Conservation (phyloP, 53 echinoderm and acorn worm species). For the Henricia sp. region DNA sequence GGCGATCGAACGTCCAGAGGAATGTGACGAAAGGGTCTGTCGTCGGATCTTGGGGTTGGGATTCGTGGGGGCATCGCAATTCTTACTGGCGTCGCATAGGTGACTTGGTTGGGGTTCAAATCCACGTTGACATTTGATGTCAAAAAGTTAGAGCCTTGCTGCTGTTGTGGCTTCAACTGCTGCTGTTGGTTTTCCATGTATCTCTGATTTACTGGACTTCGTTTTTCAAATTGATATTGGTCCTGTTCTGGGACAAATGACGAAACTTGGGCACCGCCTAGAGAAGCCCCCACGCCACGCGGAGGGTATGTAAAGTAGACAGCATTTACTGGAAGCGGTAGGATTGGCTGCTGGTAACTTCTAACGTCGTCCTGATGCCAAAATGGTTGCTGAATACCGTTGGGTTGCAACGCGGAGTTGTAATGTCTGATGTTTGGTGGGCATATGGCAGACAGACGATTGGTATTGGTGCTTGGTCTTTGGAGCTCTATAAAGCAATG, state of each 20-base stretch:
- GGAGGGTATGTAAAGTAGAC: conserved; percentile 55
- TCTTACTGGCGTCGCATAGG: conserved; percentile 29
- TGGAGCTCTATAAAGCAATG: conserved; percentile 20
- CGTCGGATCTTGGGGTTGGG: conserved; percentile 51
- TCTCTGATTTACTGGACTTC: neutral
- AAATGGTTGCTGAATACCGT: conserved; percentile 28
- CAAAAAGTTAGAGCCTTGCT: neutral
- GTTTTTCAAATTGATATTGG: neutral
- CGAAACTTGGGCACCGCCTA: conserved; percentile 12
- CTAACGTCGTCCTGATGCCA: too few species aligned
- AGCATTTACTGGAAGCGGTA: conserved; percentile 46
- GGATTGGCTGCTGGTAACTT: conserved; percentile 5
- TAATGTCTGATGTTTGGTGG: conserved; percentile 7
- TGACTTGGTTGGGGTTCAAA: neutral
- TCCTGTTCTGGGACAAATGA: conserved; percentile 8
- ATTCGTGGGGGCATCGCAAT: conserved; percentile 39
- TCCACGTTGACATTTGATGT: neutral
- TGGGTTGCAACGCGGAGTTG: neutral
- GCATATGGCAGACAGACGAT: conserved; percentile 15
- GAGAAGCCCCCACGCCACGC: neutral
- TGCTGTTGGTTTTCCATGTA: conserved; percentile 5
- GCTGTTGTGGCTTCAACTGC: conserved; percentile 23
- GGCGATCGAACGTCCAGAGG: neutral
- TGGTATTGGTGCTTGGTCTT: conserved; percentile 10
- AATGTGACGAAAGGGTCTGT: neutral